These are phyloP conservation scores for Drosophila setosimentum DNA, from an alignment of 2,888 invertebrate species.

Conservation along the genomic window DNA sequence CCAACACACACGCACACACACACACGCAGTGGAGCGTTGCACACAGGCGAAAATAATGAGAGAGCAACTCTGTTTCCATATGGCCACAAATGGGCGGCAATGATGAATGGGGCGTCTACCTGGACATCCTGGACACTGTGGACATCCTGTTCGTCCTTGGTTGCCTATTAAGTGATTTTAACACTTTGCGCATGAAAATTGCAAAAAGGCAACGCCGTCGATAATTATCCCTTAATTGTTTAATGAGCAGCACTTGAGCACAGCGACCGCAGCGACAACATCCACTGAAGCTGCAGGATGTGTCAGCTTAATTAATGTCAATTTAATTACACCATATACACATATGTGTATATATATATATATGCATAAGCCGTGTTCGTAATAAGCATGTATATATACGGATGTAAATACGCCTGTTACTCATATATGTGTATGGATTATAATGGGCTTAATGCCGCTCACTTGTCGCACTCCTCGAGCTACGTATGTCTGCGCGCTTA, in stretches of 20 bases:
- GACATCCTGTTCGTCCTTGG: constrained; percentile 19
- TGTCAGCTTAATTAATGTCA: constrained; percentile 78
- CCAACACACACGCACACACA: constrained; percentile 11
- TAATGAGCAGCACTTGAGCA: constrained; percentile 79
- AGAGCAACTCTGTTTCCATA: constrained; percentile 37
- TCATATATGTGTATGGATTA: background rate
- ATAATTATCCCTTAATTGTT: constrained; percentile 81
- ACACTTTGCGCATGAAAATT: constrained; percentile 81
- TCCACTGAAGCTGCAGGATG: constrained; percentile 48
- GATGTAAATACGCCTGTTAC: background rate
- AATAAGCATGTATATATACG: background rate
- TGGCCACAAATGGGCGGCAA: constrained; percentile 21
- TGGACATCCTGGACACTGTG: constrained; percentile 5
- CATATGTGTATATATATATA: constrained; percentile 3
- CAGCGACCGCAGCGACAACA: constrained; percentile 2
- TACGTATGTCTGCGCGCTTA: background rate
- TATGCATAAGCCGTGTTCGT: background rate
- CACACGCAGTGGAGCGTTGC: background rate
- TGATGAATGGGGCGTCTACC: constrained; percentile 2
- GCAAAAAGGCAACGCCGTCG: constrained; percentile 78
- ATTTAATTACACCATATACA: constrained; percentile 67
- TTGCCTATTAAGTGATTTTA: constrained; percentile 80
- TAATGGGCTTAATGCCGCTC: constrained; percentile 15
- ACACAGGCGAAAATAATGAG: constrained; percentile 50
- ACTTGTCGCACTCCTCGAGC: background rate